These are phyloP conservation scores for Rana temporaria DNA, from an alignment of 2,113 vertebrate species.

Conservation along the genomic window DNA sequence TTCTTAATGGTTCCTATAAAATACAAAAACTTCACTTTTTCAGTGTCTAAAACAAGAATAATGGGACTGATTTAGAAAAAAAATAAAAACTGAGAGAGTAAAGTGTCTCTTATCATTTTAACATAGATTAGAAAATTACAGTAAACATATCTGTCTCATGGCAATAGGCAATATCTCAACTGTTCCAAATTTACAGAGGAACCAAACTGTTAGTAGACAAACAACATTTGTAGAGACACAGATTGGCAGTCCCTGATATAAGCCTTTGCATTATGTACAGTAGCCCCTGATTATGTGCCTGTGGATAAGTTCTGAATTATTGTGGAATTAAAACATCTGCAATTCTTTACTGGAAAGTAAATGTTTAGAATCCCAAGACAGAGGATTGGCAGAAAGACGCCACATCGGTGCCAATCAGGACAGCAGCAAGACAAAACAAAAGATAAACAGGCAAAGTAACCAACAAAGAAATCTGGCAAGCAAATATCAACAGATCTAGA, in stretches of 20 bases:
- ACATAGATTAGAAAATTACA: too few relatives aligned
- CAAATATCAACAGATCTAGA: constrained; percentile 48
- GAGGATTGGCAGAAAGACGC: constrained; percentile 36
- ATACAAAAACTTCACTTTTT: too few relatives aligned
- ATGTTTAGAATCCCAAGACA: constrained; percentile 44
- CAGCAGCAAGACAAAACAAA: constrained; percentile 50
- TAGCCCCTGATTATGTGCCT: constrained; percentile 6
- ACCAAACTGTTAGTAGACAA: too few relatives aligned
- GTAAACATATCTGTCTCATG: too few relatives aligned
- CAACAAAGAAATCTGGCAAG: constrained; percentile 48
- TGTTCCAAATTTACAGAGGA: too few relatives aligned
- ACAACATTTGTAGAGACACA: background rate
- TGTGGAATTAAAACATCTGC: constrained; percentile 31
- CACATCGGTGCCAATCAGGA: background rate
- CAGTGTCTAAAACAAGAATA: too few relatives aligned
- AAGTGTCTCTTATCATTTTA: too few relatives aligned
- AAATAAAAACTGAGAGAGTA: too few relatives aligned
- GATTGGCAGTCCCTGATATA: background rate
- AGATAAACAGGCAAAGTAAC: constrained; percentile 49
- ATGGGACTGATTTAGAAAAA: too few relatives aligned
- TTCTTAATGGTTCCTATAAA: too few relatives aligned
- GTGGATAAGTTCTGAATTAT: constrained; percentile 19
- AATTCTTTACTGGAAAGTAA: constrained; percentile 27
- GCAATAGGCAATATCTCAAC: too few relatives aligned
- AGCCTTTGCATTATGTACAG: constrained; percentile 29